Conservation (phyloP, 2,113 vertebrate genomes). For the Anolis carolinensis region DNA sequence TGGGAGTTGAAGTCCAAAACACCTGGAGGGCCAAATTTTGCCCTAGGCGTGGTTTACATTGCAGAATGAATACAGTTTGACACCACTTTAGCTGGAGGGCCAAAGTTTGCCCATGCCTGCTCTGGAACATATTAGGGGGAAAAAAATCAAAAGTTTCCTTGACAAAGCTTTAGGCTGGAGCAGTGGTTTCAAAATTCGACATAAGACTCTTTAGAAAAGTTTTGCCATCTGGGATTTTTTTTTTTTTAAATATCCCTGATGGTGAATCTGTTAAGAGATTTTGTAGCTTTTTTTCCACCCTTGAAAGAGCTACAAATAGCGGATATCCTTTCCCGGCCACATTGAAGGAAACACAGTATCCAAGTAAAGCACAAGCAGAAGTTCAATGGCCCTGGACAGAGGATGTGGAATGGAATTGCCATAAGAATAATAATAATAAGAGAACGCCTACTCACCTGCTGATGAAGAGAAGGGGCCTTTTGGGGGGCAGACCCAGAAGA, state of each 20-base stretch:
- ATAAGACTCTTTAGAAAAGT: not conserved
- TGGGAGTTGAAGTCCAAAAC: too few species aligned
- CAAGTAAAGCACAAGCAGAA: not conserved
- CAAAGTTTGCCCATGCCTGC: too few species aligned
- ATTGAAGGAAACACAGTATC: not conserved
- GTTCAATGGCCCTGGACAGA: too few species aligned
- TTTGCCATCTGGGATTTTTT: not conserved
- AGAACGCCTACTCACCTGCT: constrained; percentile 15
- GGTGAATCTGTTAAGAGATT: not conserved
- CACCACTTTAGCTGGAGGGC: too few species aligned
- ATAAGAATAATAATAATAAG: too few species aligned
- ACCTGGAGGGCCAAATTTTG: too few species aligned
- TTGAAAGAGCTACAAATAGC: too few species aligned
- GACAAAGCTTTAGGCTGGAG: not conserved
- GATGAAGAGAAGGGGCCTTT: not conserved
- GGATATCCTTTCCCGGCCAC: not conserved
- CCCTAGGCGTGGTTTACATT: too few species aligned
- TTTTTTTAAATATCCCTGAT: not conserved
- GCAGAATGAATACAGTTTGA: too few species aligned
- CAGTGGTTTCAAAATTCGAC: not conserved
- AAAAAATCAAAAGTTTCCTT: too few species aligned
- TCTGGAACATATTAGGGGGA: too few species aligned
- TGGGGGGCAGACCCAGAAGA: not conserved
- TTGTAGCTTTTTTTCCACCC: too few species aligned
- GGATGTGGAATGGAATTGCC: not conserved